These are phyloP conservation scores for Oophaga pumilio DNA, from an alignment of 2,113 vertebrate genomes.

Conservation along the genomic window DNA sequence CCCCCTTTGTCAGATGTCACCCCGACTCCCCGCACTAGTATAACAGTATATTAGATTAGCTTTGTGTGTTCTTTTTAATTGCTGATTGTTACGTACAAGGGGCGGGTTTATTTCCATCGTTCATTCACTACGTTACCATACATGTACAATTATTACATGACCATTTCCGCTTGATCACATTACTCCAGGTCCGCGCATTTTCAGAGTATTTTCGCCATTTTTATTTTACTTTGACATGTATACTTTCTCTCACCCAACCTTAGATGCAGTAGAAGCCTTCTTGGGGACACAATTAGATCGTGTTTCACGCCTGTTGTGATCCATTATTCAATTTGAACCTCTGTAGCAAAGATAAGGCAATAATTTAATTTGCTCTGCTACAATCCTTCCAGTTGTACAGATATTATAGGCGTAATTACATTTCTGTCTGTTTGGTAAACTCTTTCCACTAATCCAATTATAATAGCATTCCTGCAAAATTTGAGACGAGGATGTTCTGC, in stretches of 20 bases:
- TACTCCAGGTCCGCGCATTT: neutral
- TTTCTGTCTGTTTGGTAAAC: conserved; percentile 26
- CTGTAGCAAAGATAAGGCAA: neutral
- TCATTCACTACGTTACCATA: neutral
- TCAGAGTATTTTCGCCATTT: neutral
- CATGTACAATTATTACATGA: neutral
- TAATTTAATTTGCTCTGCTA: conserved; percentile 22
- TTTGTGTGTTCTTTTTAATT: neutral
- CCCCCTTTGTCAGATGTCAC: no score
- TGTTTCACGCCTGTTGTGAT: conserved; percentile 7
- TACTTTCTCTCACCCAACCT: neutral
- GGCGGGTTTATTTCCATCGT: neutral
- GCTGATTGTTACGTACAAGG: no score
- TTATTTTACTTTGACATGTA: neutral
- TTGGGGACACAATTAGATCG: neutral
- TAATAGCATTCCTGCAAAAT: conserved; percentile 12
- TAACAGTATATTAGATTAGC: neutral
- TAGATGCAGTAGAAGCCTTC: conserved; percentile 3
- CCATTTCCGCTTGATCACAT: neutral
- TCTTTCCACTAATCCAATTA: conserved; percentile 31
- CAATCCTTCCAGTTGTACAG: conserved; percentile 21
- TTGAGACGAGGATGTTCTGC: neutral
- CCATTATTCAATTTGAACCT: conserved; percentile 10
- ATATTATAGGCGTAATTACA: conserved; percentile 41
- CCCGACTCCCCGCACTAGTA: no score